Conservation (phyloP, 2,888 invertebrate species). For the Miltochrista miniata region DNA sequence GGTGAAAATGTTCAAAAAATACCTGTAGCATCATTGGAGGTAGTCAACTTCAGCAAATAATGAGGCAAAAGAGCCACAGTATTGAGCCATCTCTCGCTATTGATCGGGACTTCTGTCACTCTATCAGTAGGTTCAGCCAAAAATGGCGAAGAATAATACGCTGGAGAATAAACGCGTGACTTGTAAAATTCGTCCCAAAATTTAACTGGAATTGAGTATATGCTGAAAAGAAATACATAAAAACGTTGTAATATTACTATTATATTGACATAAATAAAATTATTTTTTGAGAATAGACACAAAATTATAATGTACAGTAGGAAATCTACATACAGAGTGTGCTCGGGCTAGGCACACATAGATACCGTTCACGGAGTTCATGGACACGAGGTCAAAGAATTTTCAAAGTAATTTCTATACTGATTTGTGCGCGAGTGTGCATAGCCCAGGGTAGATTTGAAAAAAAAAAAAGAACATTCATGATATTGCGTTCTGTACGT, state of each 20-base stretch:
- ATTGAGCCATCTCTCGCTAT: slow-evolving; percentile 56
- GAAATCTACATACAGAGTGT: no score
- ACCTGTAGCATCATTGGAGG: slow-evolving; percentile 52
- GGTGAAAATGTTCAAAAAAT: background rate
- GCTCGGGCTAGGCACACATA: no score
- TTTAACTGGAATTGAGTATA: slow-evolving; percentile 55
- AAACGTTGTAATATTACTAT: background rate
- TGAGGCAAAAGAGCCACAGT: slow-evolving; percentile 65
- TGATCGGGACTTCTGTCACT: slow-evolving; percentile 48
- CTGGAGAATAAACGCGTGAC: slow-evolving; percentile 56
- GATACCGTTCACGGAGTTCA: no score
- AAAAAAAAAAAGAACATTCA: no score
- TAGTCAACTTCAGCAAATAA: slow-evolving; percentile 64
- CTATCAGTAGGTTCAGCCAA: slow-evolving; percentile 37
- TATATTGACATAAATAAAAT: background rate
- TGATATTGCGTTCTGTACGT: no score
- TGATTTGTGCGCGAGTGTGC: no score
- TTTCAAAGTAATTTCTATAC: no score
- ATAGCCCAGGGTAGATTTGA: no score
- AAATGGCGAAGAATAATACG: slow-evolving; percentile 59
- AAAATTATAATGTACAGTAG: no score
- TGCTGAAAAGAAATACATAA: slow-evolving; percentile 43
- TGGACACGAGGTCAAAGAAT: no score
- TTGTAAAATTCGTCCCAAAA: slow-evolving; percentile 73
- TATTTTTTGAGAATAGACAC: no score